Evolutionary conservation across 1,140 invertebrate genomes (phyloP).

Genomic region (Macrotrachela quadricornifera): DNA sequence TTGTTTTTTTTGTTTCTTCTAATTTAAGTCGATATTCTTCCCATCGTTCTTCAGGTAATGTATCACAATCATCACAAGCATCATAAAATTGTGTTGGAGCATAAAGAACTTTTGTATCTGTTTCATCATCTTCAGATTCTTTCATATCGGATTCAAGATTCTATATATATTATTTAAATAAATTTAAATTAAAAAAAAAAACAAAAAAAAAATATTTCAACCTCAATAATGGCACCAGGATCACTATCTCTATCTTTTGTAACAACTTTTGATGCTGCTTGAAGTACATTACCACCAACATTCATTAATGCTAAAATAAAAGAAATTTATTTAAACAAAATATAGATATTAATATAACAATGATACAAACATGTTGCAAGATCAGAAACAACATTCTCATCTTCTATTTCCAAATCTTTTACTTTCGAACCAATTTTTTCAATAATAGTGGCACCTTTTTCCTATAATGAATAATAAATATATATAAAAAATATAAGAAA

Average conservation of each 20-base stretch:
- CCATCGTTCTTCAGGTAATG: constrained; percentile 7
- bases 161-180: neutral
- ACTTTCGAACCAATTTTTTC: constrained; percentile 5
- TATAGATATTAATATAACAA: too few relatives aligned
- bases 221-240: neutral
- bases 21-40: neutral
- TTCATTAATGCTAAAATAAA: neutral
- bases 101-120: neutral
- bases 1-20: neutral
- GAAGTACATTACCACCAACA: constrained; percentile 1
- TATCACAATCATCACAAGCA: constrained; percentile 4
- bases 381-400: neutral
- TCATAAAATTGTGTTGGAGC: constrained; percentile 5
- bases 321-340: too few relatives aligned
- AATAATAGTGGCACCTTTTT: constrained; percentile 1
- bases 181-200: neutral
- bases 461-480: too few relatives aligned
- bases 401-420: neutral
- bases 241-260: neutral
- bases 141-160: constrained; percentile 1
- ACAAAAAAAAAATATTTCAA: too few relatives aligned
- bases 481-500: too few relatives aligned
- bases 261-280: neutral
- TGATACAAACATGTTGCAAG: neutral
- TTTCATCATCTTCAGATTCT: neutral